Evolutionary conservation across 2,797 vertebrate genomes (phyloP).

Genomic region (Fistularia commersonii): DNA sequence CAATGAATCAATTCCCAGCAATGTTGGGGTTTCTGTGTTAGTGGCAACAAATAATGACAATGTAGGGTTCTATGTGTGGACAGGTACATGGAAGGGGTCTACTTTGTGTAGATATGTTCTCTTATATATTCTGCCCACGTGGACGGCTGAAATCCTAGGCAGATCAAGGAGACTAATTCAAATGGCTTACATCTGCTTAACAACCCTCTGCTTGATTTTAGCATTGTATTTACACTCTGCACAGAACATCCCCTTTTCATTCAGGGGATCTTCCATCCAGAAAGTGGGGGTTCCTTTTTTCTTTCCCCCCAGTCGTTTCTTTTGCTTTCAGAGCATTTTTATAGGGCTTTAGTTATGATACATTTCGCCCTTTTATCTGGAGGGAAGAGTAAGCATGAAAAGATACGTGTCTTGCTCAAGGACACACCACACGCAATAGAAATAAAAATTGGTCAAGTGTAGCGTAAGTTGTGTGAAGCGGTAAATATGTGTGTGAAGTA

Average conservation of each 20-base stretch:
- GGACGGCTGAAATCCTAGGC: slow-evolving; percentile 56
- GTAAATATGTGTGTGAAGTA: no score
- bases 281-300: slow-evolving; percentile 18
- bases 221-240: slow-evolving; percentile 60
- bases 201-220: slow-evolving; percentile 60
- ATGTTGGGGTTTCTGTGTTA: slow-evolving; percentile 17
- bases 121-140: slow-evolving; percentile 48
- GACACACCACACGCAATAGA: slow-evolving; percentile 8
- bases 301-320: slow-evolving; percentile 2
- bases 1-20: slow-evolving; percentile 6
- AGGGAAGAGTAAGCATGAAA: background rate
- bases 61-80: slow-evolving; percentile 24
- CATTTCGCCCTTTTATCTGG: background rate
- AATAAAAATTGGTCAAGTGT: no score
- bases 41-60: slow-evolving; percentile 21
- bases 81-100: slow-evolving; percentile 42
- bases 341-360: slow-evolving; percentile 4
- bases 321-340: background rate
- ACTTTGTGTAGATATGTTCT: slow-evolving; percentile 56
- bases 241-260: slow-evolving; percentile 21
- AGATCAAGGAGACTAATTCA: slow-evolving; percentile 70
- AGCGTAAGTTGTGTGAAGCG: no score
- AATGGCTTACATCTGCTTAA: slow-evolving; percentile 63
- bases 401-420: slow-evolving; percentile 16
- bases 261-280: slow-evolving; percentile 21